Evolutionary conservation across 2,797 vertebrate genomes (phyloP), one percentile per base, ranked within the genome.

Genomic region (Steatocranus sp.): DNA sequence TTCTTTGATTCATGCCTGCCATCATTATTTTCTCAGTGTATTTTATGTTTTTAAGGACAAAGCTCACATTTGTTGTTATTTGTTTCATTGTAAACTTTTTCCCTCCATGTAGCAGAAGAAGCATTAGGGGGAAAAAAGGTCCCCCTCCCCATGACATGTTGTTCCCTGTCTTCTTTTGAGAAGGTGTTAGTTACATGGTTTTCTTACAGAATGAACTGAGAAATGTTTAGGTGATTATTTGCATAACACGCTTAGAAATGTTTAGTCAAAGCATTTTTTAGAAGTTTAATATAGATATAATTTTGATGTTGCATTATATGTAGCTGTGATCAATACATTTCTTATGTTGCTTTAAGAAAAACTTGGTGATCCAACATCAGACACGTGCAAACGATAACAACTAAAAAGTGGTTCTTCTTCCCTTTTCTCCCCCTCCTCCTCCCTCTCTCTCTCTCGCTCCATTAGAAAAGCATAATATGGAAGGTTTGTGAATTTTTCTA

Each of bases 381-480:
- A 94, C 91, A 86, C 88, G 17, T 93, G 86, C 86, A 85, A 92
- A 86, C 53, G 70, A 87, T 89, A 92, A 89, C 90, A 90, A 96
- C 95, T 96, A 96, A 97, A 96, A 94, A 94, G 93, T 96, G 93
- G 95, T 96, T 96, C 90, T 96, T 92, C 96, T 96, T 93, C 92
- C 93, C 93, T 89, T 93, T 88, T 95, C 91, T 91, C 56, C 56
- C 30, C 56, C 56, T 61, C 56, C 56, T 34, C 56, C 53, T 56
- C 93, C 90, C 51, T 4, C 49, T 8, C 86, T 90, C 88, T 92
- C 92, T 95, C 94, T 96, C 68, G 94, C 96, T 96, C 95, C 96
- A 96, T 97, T 97, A 97, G 96, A 97, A 97, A 97, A 97, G 96
- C 96, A 96, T 97, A 96, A 96, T 97, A 96, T 97, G 96, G 96